Base-by-base conservation (phyloP, 2,888 invertebrate genomes). In the Suillia variegata region DNA sequence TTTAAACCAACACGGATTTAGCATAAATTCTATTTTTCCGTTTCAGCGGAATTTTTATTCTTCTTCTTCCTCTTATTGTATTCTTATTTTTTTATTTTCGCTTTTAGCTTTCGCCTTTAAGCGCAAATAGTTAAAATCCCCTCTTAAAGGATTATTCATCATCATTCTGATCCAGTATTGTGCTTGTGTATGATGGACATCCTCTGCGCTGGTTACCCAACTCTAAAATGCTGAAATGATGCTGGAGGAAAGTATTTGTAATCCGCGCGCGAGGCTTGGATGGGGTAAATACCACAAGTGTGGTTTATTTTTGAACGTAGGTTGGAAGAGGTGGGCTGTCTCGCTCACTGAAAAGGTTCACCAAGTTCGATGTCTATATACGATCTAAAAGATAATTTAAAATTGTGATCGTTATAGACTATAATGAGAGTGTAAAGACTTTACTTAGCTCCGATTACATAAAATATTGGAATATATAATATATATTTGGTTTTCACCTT, bases 71-170 rank as follows among this genome's bases (percentile, higher is more conserved):
- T n/a, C n/a, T n/a, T n/a, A n/a, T n/a, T n/a, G n/a, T n/a, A n/a
- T n/a, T n/a, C n/a, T n/a, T n/a, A n/a, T 24, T 31, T 50, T 49
- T 45, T 22, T 34, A 24, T 18, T 22, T 42, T 33, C 5, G 13
- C n/a, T n/a, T 33, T 33, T 15, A 15, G 3, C 18, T 62, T 33
- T 62, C 55, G 63, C 62, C 31, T n/a, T 20, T 33, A 18, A 54
- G 58, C 52, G 62, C 61, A 67, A 63, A 65, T 63, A 63, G 55
- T 49, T 26, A 18, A 62, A 62, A 66, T 57, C 59, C 49, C 47
- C 38, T 57, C 59, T 62, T 62, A 66, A 62, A 56, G 69, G 72
- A 70, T 72, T 72, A 50, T 58, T 50, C 53, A 54, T 34, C 67
- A 67, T 65, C 62, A 70, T 64, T 59, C 49, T 59, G 47, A 33